Evolutionary conservation across 2,113 vertebrate genomes (phyloP).

Genomic region (Zosterops hypoxanthus): DNA sequence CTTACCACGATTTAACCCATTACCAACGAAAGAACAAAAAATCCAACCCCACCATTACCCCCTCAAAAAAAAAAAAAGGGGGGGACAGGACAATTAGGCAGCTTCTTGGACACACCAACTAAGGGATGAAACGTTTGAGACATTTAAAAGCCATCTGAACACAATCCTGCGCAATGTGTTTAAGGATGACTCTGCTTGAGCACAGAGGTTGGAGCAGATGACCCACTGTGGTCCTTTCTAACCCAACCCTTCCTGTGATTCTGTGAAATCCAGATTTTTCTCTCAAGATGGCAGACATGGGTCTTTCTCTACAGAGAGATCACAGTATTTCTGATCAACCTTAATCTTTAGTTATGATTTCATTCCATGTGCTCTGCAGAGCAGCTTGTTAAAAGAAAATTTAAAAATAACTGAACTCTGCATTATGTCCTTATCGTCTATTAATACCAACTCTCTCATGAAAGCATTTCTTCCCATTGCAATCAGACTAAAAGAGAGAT

Average conservation of each 20-base stretch:
- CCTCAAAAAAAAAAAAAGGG: not conserved
- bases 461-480: conserved; percentile 50
- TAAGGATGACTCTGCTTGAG: not conserved
- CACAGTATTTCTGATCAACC: not conserved
- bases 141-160: not conserved
- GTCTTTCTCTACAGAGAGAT: not conserved
- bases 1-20: accelerated
- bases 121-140: not conserved
- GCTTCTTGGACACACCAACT: not conserved
- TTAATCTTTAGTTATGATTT: conserved; percentile 32
- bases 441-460: conserved; percentile 41
- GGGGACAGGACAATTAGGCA: accelerated
- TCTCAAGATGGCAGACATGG: not conserved
- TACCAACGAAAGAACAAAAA: not conserved
- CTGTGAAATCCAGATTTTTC: not conserved
- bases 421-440: conserved; percentile 59
- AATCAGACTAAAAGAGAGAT: conserved; percentile 60
- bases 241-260: not conserved
- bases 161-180: not conserved
- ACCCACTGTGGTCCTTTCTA: not conserved
- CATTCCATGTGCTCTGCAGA: conserved; percentile 14
- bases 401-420: conserved; percentile 66
- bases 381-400: conserved; percentile 55
- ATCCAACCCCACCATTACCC: accelerated
- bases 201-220: not conserved